Base-by-base conservation (phyloP, 2,113 vertebrate species). In the Elanus axillaris region DNA sequence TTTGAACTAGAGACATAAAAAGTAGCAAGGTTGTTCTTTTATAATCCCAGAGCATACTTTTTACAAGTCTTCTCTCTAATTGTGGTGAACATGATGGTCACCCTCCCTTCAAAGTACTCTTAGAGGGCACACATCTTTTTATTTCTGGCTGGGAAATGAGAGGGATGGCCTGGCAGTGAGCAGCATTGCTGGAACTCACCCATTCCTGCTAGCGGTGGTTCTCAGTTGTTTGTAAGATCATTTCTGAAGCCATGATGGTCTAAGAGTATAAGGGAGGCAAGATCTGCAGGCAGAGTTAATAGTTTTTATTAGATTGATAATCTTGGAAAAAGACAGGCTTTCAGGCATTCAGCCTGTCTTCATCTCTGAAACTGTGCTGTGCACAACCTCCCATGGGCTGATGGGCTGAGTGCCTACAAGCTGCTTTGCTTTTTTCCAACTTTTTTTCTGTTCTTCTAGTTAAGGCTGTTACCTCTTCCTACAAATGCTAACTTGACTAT, bases 41-140 rank as follows among this genome's bases (percentile, higher is more conserved):
- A 72, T 96, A 97, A 98, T 96, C 93, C 91, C 82, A 47, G 36
- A 96, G 85, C 90, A 96, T 95, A 96, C 94, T 98, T 96, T 96
- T 95, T 97, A 97, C 94, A 96, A 96, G 97, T 81, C 74, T 91
- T 64, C 94, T 96, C 97, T 98, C 96, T 98, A 98, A 98, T 98
- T 98, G 94, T 82, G 97, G 86, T 80, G 83, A 86, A 36, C 40
- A 82, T 72, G 91, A 76, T 95, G 91, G 92, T 81, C 89, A 93
- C 48, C 55, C 45, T 96, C 32, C 77, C 89, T 97, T 97, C 96
- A 95, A 97, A 97, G 96, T 22, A 42, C 62, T 94, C 81, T 90
- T 68, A 38, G 42, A 64, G 16, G 63, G 84, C 95, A 42, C 60
- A 90, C 83, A 86, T 88, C 72, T 74, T 71, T 87, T 97, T 96